Percentiles rank a stretch among this genome's conserved stretches.
Conservation (phyloP, 2,888 invertebrate species). For the Pammene fasciana region DNA sequence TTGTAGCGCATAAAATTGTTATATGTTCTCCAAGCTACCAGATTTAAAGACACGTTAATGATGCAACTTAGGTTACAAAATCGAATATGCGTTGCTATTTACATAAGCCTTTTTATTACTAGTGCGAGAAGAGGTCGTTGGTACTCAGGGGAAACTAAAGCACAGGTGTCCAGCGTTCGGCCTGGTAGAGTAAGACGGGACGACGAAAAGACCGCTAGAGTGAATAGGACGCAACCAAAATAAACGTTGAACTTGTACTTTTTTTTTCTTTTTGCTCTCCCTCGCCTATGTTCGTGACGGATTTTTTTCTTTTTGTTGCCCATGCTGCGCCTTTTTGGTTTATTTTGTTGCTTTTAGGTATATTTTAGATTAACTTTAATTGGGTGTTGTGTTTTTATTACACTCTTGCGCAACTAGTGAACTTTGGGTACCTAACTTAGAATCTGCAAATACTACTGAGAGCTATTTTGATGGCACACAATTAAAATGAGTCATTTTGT, state of each 20-base stretch:
- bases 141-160: constrained; percentile 83
- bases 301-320: constrained; percentile 77
- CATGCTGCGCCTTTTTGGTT: constrained; percentile 73
- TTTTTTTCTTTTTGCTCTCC: constrained; percentile 80
- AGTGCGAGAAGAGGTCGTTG: constrained; percentile 77
- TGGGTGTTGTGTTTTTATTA: constrained; percentile 44
- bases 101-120: constrained; percentile 64
- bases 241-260: constrained; percentile 83
- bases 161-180: constrained; percentile 84
- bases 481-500: too few species aligned
- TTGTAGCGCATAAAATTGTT: constrained; percentile 77
- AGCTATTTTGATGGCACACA: background rate
- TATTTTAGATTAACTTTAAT: constrained; percentile 67
- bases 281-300: constrained; percentile 83
- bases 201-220: constrained; percentile 53
- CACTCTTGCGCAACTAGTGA: constrained; percentile 41
- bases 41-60: constrained; percentile 52
- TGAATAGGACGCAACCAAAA: constrained; percentile 78
- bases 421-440: background rate
- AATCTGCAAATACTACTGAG: background rate
- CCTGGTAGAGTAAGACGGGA: constrained; percentile 63
- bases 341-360: constrained; percentile 80
- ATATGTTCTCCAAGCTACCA: constrained; percentile 63
- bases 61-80: constrained; percentile 52
- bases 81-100: constrained; percentile 50